Evolutionary conservation across 2,113 vertebrate species (phyloP).

Genomic region (Oncorhynchus masou): DNA sequence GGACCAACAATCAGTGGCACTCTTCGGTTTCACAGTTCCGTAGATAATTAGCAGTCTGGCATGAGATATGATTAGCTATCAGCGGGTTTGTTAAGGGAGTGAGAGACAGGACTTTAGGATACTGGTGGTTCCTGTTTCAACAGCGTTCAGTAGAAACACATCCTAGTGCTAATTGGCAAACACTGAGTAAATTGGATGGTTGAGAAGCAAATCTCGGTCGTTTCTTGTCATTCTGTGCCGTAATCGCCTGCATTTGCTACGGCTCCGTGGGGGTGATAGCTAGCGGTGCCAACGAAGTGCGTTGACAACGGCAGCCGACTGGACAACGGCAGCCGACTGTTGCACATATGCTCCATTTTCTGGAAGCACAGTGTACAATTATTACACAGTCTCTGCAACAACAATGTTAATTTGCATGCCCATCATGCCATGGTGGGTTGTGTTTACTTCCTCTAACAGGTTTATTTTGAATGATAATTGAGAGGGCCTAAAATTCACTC

Average conservation of each 20-base stretch:
- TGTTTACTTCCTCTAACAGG: no score
- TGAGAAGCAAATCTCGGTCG: not conserved
- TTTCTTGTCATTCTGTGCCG: not conserved
- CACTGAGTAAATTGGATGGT: not conserved
- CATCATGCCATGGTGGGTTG: no score
- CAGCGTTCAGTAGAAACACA: not conserved
- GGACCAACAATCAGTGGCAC: not conserved
- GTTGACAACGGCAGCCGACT: no score
- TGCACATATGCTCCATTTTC: no score
- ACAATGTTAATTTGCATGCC: no score
- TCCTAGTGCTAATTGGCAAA: not conserved
- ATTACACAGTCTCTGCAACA: no score
- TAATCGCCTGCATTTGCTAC: not conserved
- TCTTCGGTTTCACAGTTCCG: not conserved
- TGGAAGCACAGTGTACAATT: no score
- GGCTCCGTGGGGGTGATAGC: not conserved
- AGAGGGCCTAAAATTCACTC: no score
- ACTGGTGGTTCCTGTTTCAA: not conserved
- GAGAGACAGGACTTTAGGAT: not conserved
- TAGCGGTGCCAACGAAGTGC: not conserved
- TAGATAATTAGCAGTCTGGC: not conserved
- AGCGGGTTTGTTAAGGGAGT: not conserved
- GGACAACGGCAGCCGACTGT: no score
- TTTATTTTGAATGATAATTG: no score
- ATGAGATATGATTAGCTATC: not conserved